phyloP scores from a whole-genome alignment of 2,888 invertebrate species.

The Mactromeris polynyma region DNA sequence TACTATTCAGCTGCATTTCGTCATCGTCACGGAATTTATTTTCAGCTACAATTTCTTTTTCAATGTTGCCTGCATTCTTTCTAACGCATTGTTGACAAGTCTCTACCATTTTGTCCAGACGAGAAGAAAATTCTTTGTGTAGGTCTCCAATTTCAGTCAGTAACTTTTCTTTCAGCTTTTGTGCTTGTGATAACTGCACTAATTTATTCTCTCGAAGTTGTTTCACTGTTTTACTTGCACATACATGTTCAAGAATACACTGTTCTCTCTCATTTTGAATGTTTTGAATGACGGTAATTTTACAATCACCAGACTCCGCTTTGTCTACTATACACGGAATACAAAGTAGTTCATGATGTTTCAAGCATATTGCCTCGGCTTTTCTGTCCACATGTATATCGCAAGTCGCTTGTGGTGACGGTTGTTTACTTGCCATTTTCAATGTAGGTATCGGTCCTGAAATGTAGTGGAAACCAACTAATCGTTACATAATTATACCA shows the following conservation, averaged over 20 bases:
- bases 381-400: neutral
- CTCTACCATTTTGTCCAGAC: neutral
- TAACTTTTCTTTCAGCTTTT: neutral
- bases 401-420: neutral
- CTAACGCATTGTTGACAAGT: neutral
- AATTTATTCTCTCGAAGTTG: neutral
- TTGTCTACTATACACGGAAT: neutral
- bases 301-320: neutral
- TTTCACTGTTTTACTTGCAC: neutral
- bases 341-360: neutral
- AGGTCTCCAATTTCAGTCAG: neutral
- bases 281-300: neutral
- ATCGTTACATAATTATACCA: no score
- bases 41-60: neutral
- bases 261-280: neutral
- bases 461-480: no score
- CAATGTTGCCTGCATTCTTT: neutral
- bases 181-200: neutral
- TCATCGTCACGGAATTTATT: neutral
- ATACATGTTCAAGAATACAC: neutral
- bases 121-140: neutral
- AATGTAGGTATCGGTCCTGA: neutral
- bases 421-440: neutral
- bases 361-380: neutral
- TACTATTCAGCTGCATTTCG: neutral